These are phyloP conservation scores for Chalcis sispes DNA, from an alignment of 2,888 invertebrate species.

Conservation along the genomic window DNA sequence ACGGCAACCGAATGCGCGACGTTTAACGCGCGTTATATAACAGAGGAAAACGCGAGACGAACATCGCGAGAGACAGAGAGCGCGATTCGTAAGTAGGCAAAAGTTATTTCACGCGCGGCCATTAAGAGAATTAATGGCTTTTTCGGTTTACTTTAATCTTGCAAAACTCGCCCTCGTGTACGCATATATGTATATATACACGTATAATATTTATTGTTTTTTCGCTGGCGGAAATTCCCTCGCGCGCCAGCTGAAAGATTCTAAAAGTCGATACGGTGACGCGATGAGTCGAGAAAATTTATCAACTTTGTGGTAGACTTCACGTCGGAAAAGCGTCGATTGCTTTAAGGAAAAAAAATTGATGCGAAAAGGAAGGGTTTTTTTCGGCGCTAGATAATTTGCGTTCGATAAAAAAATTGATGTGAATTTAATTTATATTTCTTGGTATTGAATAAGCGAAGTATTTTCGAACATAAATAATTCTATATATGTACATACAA, in stretches of 20 bases:
- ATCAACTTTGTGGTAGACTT: conserved; percentile 38
- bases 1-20: too few relatives aligned
- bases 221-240: conserved; percentile 14
- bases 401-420: too few relatives aligned
- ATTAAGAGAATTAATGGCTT: conserved; percentile 71
- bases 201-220: conserved; percentile 15
- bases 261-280: conserved; percentile 37
- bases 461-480: too few relatives aligned
- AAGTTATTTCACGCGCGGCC: conserved; percentile 63
- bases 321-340: too few relatives aligned
- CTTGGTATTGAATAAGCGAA: too few relatives aligned
- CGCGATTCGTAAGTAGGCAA: conserved; percentile 57
- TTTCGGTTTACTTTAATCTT: conserved; percentile 66
- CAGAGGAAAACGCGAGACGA: too few relatives aligned
- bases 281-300: conserved; percentile 53
- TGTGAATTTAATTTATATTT: too few relatives aligned
- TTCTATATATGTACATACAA: too few relatives aligned
- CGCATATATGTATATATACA: not conserved
- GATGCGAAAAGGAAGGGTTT: too few relatives aligned
- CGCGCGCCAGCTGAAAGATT: conserved; percentile 25
- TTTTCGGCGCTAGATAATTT: too few relatives aligned
- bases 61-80: not conserved
- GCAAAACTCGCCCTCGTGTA: conserved; percentile 38
- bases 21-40: too few relatives aligned
- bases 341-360: too few relatives aligned